These are phyloP conservation scores for Poeciliopsis gracilis DNA, from an alignment of 2,797 vertebrate species.

Conservation along the genomic window DNA sequence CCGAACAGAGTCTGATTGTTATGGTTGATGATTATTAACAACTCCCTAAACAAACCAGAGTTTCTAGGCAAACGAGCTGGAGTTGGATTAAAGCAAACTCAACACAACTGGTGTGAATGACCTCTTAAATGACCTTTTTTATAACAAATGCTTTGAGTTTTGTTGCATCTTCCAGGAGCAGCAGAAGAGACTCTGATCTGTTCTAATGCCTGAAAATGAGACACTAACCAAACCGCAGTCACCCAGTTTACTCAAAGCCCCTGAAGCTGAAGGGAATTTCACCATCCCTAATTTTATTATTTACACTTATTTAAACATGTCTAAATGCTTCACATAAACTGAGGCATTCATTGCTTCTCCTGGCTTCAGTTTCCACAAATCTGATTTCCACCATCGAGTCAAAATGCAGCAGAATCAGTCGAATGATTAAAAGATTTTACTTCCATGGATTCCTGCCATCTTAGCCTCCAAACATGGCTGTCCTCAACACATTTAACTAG, in stretches of 20 bases:
- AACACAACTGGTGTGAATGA: too few relatives aligned
- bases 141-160: too few relatives aligned
- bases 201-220: background rate
- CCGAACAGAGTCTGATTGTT: too few relatives aligned
- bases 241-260: background rate
- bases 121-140: too few relatives aligned
- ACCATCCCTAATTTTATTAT: background rate
- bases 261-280: background rate
- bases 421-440: constrained; percentile 1
- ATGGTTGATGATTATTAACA: too few relatives aligned
- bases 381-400: background rate
- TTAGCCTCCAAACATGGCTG: background rate
- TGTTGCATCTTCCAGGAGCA: background rate
- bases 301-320: constrained; percentile 14
- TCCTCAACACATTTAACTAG: background rate
- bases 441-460: background rate
- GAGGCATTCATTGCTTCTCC: background rate
- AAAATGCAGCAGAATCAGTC: background rate
- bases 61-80: too few relatives aligned
- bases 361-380: background rate
- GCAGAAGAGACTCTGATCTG: background rate
- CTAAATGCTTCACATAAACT: background rate
- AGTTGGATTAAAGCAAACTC: too few relatives aligned
- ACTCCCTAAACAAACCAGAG: too few relatives aligned
- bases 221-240: background rate